Evolutionary conservation across 2,888 invertebrate genomes (phyloP).

Genomic region (Oligia fasciuncula): DNA sequence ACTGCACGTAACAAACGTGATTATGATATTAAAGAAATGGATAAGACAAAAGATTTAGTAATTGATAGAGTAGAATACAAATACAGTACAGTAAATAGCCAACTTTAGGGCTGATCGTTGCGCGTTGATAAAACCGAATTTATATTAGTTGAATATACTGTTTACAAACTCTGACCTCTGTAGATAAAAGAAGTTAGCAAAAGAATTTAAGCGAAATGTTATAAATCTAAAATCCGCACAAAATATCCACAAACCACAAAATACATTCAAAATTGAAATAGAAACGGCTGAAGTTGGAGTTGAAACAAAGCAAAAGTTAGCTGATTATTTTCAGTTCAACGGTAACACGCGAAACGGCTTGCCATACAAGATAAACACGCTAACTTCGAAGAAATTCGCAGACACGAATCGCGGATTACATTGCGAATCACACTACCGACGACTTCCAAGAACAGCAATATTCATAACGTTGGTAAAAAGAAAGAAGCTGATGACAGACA

Average conservation of each 20-base stretch:
- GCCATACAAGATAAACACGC: conserved; percentile 84
- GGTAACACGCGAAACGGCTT: conserved; percentile 83
- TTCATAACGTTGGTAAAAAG: conserved; percentile 70
- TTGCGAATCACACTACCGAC: conserved; percentile 75
- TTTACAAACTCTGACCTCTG: conserved; percentile 1
- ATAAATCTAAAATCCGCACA: conserved; percentile 56
- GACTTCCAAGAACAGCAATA: conserved; percentile 77
- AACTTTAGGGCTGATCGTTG: background rate
- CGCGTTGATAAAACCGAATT: background rate
- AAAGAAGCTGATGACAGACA: conserved; percentile 71
- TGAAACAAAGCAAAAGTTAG: conserved; percentile 78
- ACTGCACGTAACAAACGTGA: conserved; percentile 63
- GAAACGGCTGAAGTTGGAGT: conserved; percentile 75
- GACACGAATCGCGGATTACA: conserved; percentile 82
- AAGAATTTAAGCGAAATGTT: conserved; percentile 22
- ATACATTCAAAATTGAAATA: conserved; percentile 68
- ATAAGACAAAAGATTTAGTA: background rate
- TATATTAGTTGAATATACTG: conserved; percentile 5
- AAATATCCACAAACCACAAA: conserved; percentile 58
- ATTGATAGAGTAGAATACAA: conserved; percentile 7
- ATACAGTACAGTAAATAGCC: background rate
- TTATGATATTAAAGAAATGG: conserved; percentile 46
- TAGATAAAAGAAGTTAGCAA: background rate
- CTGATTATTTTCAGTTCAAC: conserved; percentile 84
- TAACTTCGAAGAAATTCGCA: conserved; percentile 83